These are phyloP conservation scores for Aphrophora alni DNA, from an alignment of 2,888 invertebrate species.

Conservation along the genomic window DNA sequence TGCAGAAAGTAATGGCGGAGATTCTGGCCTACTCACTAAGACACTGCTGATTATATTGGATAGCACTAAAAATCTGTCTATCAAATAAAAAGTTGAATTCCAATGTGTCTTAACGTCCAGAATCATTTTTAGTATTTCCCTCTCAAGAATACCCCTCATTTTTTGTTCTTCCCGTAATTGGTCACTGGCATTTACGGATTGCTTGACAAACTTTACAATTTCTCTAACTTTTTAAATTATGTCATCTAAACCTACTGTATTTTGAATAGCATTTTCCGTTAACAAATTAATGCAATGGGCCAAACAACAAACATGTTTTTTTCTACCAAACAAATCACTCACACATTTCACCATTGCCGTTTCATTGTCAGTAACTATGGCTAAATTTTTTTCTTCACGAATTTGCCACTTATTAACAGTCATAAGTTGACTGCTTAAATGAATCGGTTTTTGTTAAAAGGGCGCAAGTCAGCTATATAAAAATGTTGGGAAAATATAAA, in stretches of 20 bases:
- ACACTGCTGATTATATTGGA: neutral
- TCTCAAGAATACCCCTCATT: neutral
- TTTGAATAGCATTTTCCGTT: slow-evolving; percentile 4
- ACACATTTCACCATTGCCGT: slow-evolving; percentile 11
- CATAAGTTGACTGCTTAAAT: neutral
- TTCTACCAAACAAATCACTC: neutral
- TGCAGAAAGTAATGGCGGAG: slow-evolving; percentile 22
- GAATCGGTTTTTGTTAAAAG: too few species aligned
- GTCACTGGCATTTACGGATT: too few species aligned
- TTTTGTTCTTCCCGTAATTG: neutral
- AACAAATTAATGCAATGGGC: slow-evolving; percentile 19
- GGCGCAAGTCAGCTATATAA: too few species aligned
- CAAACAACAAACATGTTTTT: slow-evolving; percentile 11
- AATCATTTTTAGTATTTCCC: slow-evolving; percentile 9
- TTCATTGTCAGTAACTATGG: slow-evolving; percentile 24
- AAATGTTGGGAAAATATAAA: too few species aligned
- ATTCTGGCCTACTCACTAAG: neutral
- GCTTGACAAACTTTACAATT: slow-evolving; percentile 20
- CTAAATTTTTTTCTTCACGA: neutral
- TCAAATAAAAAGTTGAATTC: too few species aligned
- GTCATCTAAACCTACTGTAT: neutral
- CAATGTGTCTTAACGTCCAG: neutral
- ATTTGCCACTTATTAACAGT: neutral
- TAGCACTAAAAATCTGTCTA: neutral
- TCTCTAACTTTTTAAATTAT: slow-evolving; percentile 4